Base-by-base conservation (phyloP, 2,888 invertebrate genomes). In the Dysmachus trigonus region DNA sequence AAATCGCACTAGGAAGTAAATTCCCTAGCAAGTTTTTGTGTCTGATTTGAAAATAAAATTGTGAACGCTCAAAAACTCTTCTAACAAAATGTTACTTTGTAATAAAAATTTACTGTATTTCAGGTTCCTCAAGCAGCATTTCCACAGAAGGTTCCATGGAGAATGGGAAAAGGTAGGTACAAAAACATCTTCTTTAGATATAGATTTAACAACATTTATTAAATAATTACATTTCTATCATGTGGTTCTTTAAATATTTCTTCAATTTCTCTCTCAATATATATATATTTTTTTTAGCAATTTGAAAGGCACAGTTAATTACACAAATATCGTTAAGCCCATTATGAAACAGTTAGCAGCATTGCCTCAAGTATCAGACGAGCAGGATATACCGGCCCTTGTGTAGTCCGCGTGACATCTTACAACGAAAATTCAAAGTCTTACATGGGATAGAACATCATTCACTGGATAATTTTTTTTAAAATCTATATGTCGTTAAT, bases 301-400 rank as follows among this genome's bases (percentile, higher is more conserved):
- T 15, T 13, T 88, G 1, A 88, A 87, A 71, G 88, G 86, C 71
- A 85, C 87, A 62, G 88, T 88, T 53, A 87, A 88, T 82, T 88
- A 88, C 74, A 88, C 87, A 73, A 88, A 88, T 74, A 88, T 88
- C 77, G 86, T 84, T 71, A 86, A 86, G 76, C 33, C 79, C 71
- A 84, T 41, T 84, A 79, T 30, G 35, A 79, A 86, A 86, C 71
- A 86, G 84, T 86, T 53, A 38, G 51, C 76, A 79, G 33, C 41
- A 86, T 47, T 71, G 27, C 30, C 18, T 41, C 62, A 85, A 84
- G 51, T 33, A 35, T 18, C 47, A 71, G 86, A 86, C 77, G 72
- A 84, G 72, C 31, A 15, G 7, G 79, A 86, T 51, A 27, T 86
- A 84, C 86, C 86, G 27, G 84, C 41, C 38, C 84, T 86, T 41